phyloP scores from a whole-genome alignment of 1,140 invertebrate genomes.

The Zaprionus capensis region DNA sequence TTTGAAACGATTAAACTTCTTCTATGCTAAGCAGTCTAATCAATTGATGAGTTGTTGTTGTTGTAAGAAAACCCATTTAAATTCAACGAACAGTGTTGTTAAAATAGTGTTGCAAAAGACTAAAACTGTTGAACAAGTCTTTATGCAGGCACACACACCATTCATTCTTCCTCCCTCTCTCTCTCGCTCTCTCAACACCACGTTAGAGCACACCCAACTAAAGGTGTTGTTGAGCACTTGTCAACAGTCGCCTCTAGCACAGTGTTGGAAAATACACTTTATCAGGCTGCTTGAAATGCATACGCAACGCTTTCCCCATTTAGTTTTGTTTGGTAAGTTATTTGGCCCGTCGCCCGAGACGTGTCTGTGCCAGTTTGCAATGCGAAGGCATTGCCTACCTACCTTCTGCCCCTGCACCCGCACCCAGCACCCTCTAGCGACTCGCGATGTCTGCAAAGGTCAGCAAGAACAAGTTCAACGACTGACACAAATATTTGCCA shows the following conservation, averaged over 20 bases:
- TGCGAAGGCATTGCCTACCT: background rate
- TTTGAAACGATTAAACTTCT: too few relatives aligned
- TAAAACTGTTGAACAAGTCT: background rate
- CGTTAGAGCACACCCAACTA: background rate
- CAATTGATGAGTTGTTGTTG: too few relatives aligned
- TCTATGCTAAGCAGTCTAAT: too few relatives aligned
- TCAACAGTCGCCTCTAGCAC: slow-evolving; percentile 18
- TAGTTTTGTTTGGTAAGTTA: slow-evolving; percentile 37
- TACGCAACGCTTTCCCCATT: slow-evolving; percentile 26
- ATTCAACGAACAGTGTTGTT: background rate
- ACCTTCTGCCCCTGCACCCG: background rate
- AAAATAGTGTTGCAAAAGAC: slow-evolving; percentile 7
- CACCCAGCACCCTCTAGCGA: background rate
- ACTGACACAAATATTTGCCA: slow-evolving; percentile 72
- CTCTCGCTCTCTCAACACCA: background rate
- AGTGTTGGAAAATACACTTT: slow-evolving; percentile 45
- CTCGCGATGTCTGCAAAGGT: slow-evolving; percentile 47
- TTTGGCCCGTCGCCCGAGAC: slow-evolving; percentile 29
- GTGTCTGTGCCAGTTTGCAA: slow-evolving; percentile 24
- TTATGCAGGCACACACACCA: background rate
- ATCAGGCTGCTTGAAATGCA: slow-evolving; percentile 19
- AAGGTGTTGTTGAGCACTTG: slow-evolving; percentile 33
- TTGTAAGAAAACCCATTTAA: too few relatives aligned
- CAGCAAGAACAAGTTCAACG: slow-evolving; percentile 69
- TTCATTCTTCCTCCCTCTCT: too few relatives aligned